A percentile compares a stretch with the other conserved stretches of the same genome.
Evolutionary conservation across 2,113 vertebrate species (phyloP).

Genomic region (Merops nubicus): DNA sequence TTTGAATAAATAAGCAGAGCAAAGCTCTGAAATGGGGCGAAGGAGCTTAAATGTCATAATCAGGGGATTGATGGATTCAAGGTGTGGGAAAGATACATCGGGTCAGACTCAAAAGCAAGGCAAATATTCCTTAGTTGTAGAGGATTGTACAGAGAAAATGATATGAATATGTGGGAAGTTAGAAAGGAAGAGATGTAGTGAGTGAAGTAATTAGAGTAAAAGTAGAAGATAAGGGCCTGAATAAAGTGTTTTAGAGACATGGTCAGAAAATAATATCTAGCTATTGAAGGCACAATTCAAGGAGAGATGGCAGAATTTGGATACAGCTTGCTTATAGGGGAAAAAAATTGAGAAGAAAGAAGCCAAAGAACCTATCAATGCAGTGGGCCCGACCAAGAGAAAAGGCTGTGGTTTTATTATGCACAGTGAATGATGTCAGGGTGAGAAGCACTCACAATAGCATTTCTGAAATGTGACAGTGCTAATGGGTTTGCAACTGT

Average conservation of each 20-base stretch:
- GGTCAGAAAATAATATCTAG: neutral
- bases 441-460: neutral
- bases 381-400: neutral
- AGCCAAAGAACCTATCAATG: neutral
- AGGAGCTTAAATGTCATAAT: conserved; percentile 5
- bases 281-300: neutral
- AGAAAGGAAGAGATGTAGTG: neutral
- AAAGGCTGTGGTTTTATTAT: neutral
- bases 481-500: neutral
- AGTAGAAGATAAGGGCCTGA: neutral
- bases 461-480: conserved; percentile 31
- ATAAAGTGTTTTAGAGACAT: neutral
- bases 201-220: neutral
- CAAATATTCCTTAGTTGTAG: neutral
- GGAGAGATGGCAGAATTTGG: neutral
- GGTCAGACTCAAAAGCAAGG: neutral
- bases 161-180: neutral
- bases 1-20: conserved; percentile 20
- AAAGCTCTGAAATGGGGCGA: neutral
- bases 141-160: neutral
- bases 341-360: neutral
- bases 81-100: neutral
- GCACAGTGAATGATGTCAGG: neutral
- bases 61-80: neutral
- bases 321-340: neutral